These are phyloP conservation scores for Decapterus maruadsi DNA, from an alignment of 2,797 vertebrate species.

Conservation along the genomic window DNA sequence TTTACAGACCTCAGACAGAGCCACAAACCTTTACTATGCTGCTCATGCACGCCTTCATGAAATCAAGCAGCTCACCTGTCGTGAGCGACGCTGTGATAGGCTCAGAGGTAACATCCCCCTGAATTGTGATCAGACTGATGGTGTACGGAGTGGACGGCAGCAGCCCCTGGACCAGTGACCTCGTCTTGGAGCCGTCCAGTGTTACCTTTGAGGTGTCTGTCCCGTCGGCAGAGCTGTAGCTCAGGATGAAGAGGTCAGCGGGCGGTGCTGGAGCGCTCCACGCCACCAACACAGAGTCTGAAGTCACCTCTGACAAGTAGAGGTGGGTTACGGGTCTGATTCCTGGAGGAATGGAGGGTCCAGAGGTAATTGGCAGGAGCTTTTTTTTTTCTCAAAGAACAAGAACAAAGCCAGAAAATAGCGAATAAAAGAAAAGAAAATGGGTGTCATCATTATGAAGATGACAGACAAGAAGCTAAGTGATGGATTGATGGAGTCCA, in stretches of 20 bases:
- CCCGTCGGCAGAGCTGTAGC: conserved; percentile 89
- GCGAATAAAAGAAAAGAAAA: background rate
- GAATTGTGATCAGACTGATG: conserved; percentile 92
- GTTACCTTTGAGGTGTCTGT: conserved; percentile 89
- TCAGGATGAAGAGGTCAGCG: conserved; percentile 92
- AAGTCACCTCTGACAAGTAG: conserved; percentile 95
- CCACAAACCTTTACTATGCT: background rate
- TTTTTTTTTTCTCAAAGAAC: conserved; percentile 48
- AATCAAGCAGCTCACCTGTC: conserved; percentile 88
- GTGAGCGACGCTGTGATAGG: conserved; percentile 91
- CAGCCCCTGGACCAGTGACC: conserved; percentile 88
- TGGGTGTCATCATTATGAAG: conserved; percentile 36
- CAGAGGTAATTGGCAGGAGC: conserved; percentile 50
- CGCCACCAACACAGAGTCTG: conserved; percentile 91
- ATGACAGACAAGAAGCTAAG: conserved; percentile 53
- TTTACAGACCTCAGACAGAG: background rate
- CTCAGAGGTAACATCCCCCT: conserved; percentile 90
- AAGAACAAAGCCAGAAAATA: conserved; percentile 37
- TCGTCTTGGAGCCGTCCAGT: conserved; percentile 91
- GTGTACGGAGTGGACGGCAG: conserved; percentile 93
- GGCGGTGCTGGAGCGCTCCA: conserved; percentile 96
- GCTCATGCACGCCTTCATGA: conserved; percentile 10
- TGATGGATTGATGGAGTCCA: conserved; percentile 64
- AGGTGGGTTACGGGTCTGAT: conserved; percentile 96
- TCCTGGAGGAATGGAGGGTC: conserved; percentile 85